Evolutionary conservation across 2,797 vertebrate species (phyloP).

Genomic region (Diplodus sargus): DNA sequence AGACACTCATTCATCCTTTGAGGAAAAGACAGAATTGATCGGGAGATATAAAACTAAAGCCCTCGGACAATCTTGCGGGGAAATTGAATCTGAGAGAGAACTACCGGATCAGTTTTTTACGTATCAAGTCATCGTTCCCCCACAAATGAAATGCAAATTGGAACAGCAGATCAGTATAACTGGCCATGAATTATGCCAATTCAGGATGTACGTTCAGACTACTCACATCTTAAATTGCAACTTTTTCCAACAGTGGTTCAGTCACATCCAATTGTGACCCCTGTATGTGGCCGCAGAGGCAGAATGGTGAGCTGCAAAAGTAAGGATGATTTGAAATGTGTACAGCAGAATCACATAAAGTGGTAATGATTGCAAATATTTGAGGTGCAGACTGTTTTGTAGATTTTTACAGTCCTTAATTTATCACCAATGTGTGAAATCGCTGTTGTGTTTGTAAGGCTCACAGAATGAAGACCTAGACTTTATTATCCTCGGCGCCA

Average conservation of each 20-base stretch:
- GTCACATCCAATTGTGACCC: constrained; percentile 16
- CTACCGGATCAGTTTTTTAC: constrained; percentile 50
- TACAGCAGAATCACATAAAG: not conserved
- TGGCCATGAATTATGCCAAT: constrained; percentile 22
- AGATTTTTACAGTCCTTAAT: no score
- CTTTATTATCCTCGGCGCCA: no score
- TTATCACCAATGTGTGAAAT: not conserved
- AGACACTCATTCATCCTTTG: constrained; percentile 71
- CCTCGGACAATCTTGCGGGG: constrained; percentile 43
- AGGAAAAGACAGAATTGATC: constrained; percentile 71
- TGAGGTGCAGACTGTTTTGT: not conserved
- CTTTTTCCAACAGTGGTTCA: not conserved
- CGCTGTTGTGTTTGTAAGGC: not conserved
- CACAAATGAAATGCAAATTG: constrained; percentile 63
- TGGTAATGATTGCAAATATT: not conserved
- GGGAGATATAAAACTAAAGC: constrained; percentile 67
- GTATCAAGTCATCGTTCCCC: constrained; percentile 38
- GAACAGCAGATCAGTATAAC: constrained; percentile 28
- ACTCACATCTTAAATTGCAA: not conserved
- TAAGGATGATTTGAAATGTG: not conserved
- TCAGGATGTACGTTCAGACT: constrained; percentile 10
- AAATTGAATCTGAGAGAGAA: constrained; percentile 61
- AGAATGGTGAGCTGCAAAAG: constrained; percentile 9
- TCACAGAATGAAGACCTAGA: no score
- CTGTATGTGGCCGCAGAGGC: not conserved